Evolutionary conservation across 2,113 vertebrate species (phyloP).

Genomic region (Pampusana beccarii): DNA sequence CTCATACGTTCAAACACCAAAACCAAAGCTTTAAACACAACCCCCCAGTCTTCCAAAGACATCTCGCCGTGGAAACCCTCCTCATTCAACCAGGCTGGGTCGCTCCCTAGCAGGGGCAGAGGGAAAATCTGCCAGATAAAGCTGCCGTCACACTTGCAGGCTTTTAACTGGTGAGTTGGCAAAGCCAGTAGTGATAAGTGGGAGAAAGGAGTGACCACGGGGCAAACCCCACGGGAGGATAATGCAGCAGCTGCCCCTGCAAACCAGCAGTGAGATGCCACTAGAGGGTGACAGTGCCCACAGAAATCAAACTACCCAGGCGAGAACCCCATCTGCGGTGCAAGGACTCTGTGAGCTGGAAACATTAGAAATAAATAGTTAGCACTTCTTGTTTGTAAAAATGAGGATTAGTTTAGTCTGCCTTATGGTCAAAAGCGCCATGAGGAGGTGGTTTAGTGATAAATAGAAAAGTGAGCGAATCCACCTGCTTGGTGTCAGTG

Average conservation of each 20-base stretch:
- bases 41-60: neutral
- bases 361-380: accelerated
- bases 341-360: neutral
- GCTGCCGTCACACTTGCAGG: neutral
- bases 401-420: accelerated
- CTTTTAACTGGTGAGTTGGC: neutral
- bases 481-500: neutral
- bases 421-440: neutral
- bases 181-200: accelerated
- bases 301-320: neutral
- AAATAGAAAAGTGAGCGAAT: neutral
- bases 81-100: neutral
- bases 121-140: neutral
- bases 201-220: neutral
- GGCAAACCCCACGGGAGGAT: accelerated
- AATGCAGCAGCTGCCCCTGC: neutral
- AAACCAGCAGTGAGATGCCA: neutral
- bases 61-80: neutral
- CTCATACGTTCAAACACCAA: neutral
- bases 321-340: accelerated
- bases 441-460: neutral
- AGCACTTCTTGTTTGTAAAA: neutral
- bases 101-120: accelerated
- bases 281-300: constrained; percentile 57
- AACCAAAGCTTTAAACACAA: neutral